Base-by-base conservation (phyloP, 2,797 vertebrate species). In the Pangasius sanitwongsei region DNA sequence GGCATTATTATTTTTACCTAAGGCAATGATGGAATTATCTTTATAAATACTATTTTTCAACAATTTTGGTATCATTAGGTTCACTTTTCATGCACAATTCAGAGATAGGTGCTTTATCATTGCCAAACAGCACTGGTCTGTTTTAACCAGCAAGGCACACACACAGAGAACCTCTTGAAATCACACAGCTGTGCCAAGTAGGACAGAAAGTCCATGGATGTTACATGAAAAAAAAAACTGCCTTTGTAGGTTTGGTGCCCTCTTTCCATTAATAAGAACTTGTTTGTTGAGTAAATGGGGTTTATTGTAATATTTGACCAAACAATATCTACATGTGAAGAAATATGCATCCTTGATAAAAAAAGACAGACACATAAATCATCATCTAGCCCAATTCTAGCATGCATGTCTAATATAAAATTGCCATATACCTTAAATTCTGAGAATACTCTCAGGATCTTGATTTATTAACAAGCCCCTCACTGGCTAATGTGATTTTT, bases 1-100 rank as follows among this genome's bases (percentile, higher is more conserved):
- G 8, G 4, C 89, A 91, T 89, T 91, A 80, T 89, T 80, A 88
- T 91, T 92, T 77, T 90, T 85, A 87, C 92, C 89, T 93, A 69
- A 90, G 90, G 92, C 90, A 89, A 86, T 25, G 2, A 92, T 92
- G 80, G 87, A 92, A 91, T 94, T 94, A 91, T 86, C 37, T 87
- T 87, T 74, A 90, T 88, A 92, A 93, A 93, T 92, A 77, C 70
- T 81, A 41, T 50, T 91, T 80, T 80, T 31, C 53, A 15, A 59
- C 41, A 81, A 87, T 90, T 63, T 88, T 87, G n/a, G 1, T 16
- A 88, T 90, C 74, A 81, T 92, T 90, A 75, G 41, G 57, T 88
- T 90, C 82, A 57, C 86, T 70, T 90, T 86, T 87, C 61, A 87
- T 74, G 31, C 83, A 70, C 50, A 69, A 77, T 83, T 83, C 80